Evolutionary conservation across 1,140 invertebrate species (phyloP), one percentile per base, ranked within the genome.

Genomic region (Bathynomus jamesi): DNA sequence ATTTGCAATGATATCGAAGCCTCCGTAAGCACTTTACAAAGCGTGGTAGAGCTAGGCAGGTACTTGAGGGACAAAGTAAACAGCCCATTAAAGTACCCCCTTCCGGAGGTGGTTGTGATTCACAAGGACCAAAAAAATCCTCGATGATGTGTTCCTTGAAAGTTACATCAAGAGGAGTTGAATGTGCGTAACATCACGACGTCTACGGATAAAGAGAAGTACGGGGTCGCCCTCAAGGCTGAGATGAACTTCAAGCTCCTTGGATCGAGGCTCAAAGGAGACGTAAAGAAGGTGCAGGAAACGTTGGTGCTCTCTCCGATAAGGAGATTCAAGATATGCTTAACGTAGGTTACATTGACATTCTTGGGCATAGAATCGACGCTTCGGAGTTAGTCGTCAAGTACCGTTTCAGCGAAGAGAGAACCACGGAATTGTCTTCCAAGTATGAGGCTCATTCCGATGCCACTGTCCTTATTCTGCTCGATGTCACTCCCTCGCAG

Each of bases 91-190:
- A 99, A 99, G 84, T 98, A 98, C 85, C 98, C 98, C 0, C 82
- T 99, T 64, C 94, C 92, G 21, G 96, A 99, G 85, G 87, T 99
- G 66, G 90, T 99, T 28, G 89, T 99, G 5, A 94, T 99, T 75
- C 91, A 98, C 80, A 90, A 93, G 77, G 91, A 97, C 79, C 79
- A 84, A 40, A 81, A n/a, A 88, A 28, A 89, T 90, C 76, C 83
- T 98, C 32, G 82, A 90, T n/a, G 93, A 97, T 79, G 85, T 99
- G 0, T 82, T 88, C 8, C 83, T 99, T 27, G 85, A 96, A 80
- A 86, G 86, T 28, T 99, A 98, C 80, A 91, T 99, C 76, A 80
- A 93, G 92, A 95, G 80, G 98, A 99, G 85, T 85, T 99, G 73
- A 99, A 99, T 83, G 90, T 99, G 0, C 89, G 89, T 67, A 88